Evolutionary conservation across 2,888 invertebrate genomes (phyloP), one percentile per base, ranked within the genome.

Genomic region (Drosophila fulvimacula): DNA sequence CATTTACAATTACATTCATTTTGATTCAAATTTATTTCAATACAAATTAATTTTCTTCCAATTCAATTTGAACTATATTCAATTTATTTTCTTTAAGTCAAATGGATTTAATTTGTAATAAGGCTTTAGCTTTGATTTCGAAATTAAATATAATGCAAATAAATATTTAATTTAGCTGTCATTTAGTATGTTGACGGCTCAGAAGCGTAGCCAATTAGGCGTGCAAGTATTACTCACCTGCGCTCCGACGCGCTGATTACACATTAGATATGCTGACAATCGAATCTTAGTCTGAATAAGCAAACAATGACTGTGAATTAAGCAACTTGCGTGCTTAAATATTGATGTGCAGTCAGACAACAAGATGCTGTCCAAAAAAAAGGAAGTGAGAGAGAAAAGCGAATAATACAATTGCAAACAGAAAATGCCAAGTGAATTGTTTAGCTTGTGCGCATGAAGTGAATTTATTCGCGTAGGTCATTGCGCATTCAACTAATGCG

Each of bases 401-500:
- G 21, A 38, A 0, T 38, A 41, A 60, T 21, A 53, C 60, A 61
- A 57, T 60, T 72, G 44, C 34, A 38, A 34, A 46, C 41, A 48
- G 57, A 59, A 55, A 71, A 76, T 60, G 60, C 36, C 66, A 57
- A 62, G 57, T 27, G 41, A 73, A 76, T 62, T 68, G 67, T 63
- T 62, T 38, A 5, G 49, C 6, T 46, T 24, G 53, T 70, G 70
- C 66, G 67, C 72, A 65, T 51, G 61, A 60, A 65, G 64, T 56
- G 63, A 72, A 72, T 72, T 72, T 65, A 72, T 76, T 44, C 51
- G 78, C 74, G 60, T 60, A 63, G 65, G 68, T 74, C 70, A 63
- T 52, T 63, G 65, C 56, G 67, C 71, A 78, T 68, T 63, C 79
- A 78, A 69, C 71, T 79, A 66, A 79, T 69, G 64, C 68, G 79